A percentile compares a stretch with the other conserved stretches of the same genome.
Evolutionary conservation across 2,797 vertebrate species (phyloP).

Genomic region (Myotis myotis): DNA sequence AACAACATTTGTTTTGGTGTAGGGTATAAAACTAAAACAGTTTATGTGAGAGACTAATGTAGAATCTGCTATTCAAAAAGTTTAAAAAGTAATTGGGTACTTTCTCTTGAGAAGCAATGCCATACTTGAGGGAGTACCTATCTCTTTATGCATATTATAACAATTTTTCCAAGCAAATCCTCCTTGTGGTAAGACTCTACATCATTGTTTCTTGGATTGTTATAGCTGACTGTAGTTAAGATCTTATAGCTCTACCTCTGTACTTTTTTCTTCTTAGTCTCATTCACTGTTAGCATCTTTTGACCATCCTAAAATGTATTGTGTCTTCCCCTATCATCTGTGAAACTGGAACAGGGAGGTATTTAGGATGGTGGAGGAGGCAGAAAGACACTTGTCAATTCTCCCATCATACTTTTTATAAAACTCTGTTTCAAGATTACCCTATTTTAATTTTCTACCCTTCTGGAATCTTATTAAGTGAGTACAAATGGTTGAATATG

Average conservation of each 20-base stretch:
- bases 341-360: neutral
- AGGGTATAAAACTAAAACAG: neutral
- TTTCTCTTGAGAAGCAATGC: neutral
- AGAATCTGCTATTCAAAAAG: neutral
- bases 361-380: neutral
- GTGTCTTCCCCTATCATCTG: neutral
- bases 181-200: neutral
- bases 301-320: neutral
- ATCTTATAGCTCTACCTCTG: neutral
- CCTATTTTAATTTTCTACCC: neutral
- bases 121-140: neutral
- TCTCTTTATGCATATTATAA: neutral
- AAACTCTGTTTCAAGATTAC: neutral
- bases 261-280: neutral
- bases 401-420: neutral
- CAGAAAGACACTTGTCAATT: neutral
- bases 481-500: constrained; percentile 12
- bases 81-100: neutral
- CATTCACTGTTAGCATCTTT: neutral
- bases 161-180: neutral
- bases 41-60: neutral
- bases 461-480: neutral
- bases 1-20: neutral
- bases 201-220: neutral
- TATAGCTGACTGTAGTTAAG: neutral